Evolutionary conservation across 2,888 invertebrate genomes (phyloP), one percentile per base, ranked within the genome.

Genomic region (Xestoiulus laeticollis): DNA sequence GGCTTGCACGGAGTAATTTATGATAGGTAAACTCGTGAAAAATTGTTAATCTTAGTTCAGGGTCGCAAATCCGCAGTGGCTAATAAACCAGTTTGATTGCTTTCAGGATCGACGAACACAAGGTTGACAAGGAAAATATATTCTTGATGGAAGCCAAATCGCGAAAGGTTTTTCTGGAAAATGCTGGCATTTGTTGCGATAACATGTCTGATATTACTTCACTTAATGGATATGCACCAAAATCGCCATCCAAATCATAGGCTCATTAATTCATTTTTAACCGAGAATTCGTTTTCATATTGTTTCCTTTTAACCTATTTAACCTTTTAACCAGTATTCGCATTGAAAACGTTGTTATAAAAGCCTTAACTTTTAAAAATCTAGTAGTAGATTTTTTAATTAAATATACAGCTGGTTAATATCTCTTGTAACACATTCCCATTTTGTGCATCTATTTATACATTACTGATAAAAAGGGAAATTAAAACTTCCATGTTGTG

Each of bases 1-100:
- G 98, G 98, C 1, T 94, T 99, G 53, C 97, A 99, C 91, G 99
- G 97, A 84, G 96, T 99, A 88, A 99, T 99, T 91, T 99, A 98
- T 91, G 99, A 99, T 92, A 97, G 98, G 94, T 85, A 43, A 83
- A 83, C 38, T 30, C 14, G 1, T 82, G 14, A 48, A 48, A 48
- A 8, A 48, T 8, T 12, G 12, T 48, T 68, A 68, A 5, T 68
- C 2, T 5, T 68, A 6, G 12, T 85, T n/a, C 8, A 1, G 1
- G 32, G 14, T 33, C 33, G 5, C 32, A 85, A 85, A 10, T 30
- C 5, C 33, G 14, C 1, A 85, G 26, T 3, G 30, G 38, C 33
- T 85, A 38, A 33, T n/a, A 14, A 43, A 14, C 38, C 30, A 85
- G 14, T 85, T 22, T 44, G 5, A 22, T 86, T 59, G 2, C n/a